Percentiles rank a stretch among this genome's conserved stretches.
These are phyloP conservation scores for Trisateles emortualis DNA, from an alignment of 2,888 invertebrate species.

Conservation along the genomic window DNA sequence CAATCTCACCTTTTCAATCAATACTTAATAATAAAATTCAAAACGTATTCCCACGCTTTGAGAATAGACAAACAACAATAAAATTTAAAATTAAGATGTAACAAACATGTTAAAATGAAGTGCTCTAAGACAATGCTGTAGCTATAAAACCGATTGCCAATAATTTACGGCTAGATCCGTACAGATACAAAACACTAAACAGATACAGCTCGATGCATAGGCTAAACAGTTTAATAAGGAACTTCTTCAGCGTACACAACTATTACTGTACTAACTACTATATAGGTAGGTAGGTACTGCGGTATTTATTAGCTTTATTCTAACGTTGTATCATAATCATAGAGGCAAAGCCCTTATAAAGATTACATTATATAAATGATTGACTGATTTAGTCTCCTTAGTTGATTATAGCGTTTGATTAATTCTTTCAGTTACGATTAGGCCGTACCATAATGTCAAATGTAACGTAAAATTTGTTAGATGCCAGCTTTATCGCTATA, in stretches of 20 bases:
- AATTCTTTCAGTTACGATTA: no score
- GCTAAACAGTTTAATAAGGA: constrained; percentile 25
- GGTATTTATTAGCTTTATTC: constrained; percentile 10
- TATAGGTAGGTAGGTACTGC: no score
- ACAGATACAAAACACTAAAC: constrained; percentile 41
- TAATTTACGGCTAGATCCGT: constrained; percentile 47
- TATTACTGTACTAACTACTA: no score
- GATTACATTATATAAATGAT: constrained; percentile 21
- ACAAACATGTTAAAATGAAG: constrained; percentile 31
- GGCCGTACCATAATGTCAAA: no score
- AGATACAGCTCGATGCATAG: constrained; percentile 25
- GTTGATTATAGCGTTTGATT: no score
- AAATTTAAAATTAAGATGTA: constrained; percentile 36
- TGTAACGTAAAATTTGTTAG: no score
- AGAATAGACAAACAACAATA: neutral
- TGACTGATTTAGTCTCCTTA: no score
- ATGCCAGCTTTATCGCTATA: no score
- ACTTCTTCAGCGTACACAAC: constrained; percentile 6
- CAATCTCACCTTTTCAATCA: no score
- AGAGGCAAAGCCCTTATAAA: constrained; percentile 10
- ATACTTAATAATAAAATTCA: no score
- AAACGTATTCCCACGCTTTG: neutral
- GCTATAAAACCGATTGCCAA: constrained; percentile 57
- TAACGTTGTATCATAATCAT: neutral
- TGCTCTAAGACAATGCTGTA: constrained; percentile 47